phyloP scores from a whole-genome alignment of 2,888 invertebrate genomes.

The Steinernema carpocapsae region DNA sequence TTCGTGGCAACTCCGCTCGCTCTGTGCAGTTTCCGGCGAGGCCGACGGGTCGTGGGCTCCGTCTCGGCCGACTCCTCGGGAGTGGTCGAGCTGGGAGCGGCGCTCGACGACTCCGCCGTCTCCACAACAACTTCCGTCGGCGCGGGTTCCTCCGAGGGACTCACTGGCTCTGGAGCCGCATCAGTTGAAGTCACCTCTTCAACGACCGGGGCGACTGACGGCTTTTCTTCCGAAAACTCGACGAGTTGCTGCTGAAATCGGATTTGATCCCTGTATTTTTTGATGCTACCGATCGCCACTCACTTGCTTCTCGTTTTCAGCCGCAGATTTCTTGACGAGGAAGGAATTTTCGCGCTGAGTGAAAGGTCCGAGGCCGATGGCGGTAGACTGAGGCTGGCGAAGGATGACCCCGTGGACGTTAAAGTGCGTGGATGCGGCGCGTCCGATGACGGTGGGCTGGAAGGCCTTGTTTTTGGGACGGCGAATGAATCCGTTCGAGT shows the following conservation, averaged over 20 bases:
- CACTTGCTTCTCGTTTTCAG: neutral
- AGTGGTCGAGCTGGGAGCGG: neutral
- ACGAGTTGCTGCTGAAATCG: conserved; percentile 4
- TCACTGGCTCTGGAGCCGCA: neutral
- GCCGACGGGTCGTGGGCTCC: conserved; percentile 14
- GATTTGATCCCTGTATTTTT: neutral
- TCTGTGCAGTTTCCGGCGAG: conserved; percentile 13
- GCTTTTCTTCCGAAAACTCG: neutral
- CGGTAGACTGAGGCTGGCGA: conserved; percentile 27
- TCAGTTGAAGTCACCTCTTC: neutral
- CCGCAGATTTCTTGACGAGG: neutral
- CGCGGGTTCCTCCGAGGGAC: neutral
- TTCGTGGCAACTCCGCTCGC: conserved; percentile 19
- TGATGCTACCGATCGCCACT: neutral
- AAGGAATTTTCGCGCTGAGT: conserved; percentile 29
- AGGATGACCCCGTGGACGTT: conserved; percentile 31
- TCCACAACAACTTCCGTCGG: neutral
- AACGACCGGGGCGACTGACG: neutral
- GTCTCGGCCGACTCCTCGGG: conserved; percentile 2
- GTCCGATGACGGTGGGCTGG: conserved; percentile 25
- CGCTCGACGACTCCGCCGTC: neutral
- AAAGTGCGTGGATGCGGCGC: conserved; percentile 21
- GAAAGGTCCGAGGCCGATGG: conserved; percentile 28
- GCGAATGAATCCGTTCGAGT: conserved; percentile 20
- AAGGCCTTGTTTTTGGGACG: conserved; percentile 32